Evolutionary conservation across 2,797 vertebrate species (phyloP), one percentile per base, ranked within the genome.

Genomic region (Bradypodion ventrale): DNA sequence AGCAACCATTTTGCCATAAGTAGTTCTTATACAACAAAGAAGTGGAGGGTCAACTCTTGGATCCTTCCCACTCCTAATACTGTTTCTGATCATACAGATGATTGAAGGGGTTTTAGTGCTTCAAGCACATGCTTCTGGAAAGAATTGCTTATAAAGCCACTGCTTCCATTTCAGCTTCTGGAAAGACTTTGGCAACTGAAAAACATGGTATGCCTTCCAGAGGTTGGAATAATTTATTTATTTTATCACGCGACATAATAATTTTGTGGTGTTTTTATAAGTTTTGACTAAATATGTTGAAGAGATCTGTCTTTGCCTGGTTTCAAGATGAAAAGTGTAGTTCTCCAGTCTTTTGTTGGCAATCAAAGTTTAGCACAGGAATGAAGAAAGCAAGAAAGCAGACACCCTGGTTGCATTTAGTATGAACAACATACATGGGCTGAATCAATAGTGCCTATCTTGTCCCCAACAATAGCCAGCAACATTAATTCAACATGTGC

Each of bases 211-310:
- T 35, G 10, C 8, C 4, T 49, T 59, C 7, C 23, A 37, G 27
- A 52, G 29, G 16, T 21, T 40, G 27, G 46, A 44, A 65, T 56
- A 32, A 29, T 5, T 23, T 62, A 75, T 80, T 80, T 52, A 37
- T 75, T 75, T 37, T 35, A 49, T 21, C 70, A 25, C 19, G 72
- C 29, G 62, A 32, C n/a, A 60, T 4, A 56, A 40, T 29, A 42
- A 59, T 68, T 76, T 5, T 66, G 60, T 68, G 13, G n/a, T 59
- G 8, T 9, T 29, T 2, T 5, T 76, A 68, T 32, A 35, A 35
- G 13, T 83, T 76, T 80, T 56, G 27, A 70, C 56, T 59, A 80
- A 80, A 32, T 76, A 21, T 52, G 49, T 13, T 83, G 12, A 40
- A 66, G 35, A 68, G 59, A 56, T 59, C 63, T 52, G 37, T 19